Evolutionary conservation across 2,113 vertebrate genomes (phyloP).

Genomic region (Fulmarus glacialis): DNA sequence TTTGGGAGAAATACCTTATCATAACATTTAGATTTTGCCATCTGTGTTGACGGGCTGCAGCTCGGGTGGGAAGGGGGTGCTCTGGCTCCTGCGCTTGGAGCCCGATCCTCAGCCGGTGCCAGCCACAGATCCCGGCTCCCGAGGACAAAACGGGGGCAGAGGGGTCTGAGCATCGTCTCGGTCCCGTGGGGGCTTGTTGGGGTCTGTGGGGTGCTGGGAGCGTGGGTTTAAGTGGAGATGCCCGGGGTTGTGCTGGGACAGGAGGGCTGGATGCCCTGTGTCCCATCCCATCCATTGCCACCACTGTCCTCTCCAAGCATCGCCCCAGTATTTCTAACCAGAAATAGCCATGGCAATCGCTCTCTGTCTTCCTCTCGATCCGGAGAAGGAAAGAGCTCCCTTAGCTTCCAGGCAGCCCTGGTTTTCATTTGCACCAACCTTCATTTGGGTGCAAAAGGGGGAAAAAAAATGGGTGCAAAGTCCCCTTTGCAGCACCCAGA

Average conservation of each 20-base stretch:
- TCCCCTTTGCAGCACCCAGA: background rate
- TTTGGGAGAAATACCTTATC: constrained; percentile 66
- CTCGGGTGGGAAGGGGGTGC: constrained; percentile 1
- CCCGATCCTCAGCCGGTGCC: background rate
- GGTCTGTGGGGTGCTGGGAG: background rate
- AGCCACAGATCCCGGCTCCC: accelerated
- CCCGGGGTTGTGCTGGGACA: accelerated
- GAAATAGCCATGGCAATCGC: accelerated
- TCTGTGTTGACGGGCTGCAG: background rate
- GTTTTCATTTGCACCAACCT: background rate
- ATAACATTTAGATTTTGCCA: constrained; percentile 73
- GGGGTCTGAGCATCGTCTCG: accelerated
- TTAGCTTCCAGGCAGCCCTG: background rate
- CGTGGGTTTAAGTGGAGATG: accelerated
- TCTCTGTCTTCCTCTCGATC: accelerated
- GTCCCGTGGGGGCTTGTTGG: accelerated
- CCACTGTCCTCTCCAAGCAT: background rate
- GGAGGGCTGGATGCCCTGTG: background rate
- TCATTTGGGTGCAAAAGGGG: background rate
- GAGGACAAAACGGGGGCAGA: accelerated
- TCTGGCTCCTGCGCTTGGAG: background rate
- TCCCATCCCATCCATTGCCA: accelerated
- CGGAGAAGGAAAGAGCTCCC: background rate
- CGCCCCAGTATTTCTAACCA: accelerated
- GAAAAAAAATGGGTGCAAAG: accelerated